Conservation (phyloP, 1,140 invertebrate genomes). For the Hylyphantes graminicola region DNA sequence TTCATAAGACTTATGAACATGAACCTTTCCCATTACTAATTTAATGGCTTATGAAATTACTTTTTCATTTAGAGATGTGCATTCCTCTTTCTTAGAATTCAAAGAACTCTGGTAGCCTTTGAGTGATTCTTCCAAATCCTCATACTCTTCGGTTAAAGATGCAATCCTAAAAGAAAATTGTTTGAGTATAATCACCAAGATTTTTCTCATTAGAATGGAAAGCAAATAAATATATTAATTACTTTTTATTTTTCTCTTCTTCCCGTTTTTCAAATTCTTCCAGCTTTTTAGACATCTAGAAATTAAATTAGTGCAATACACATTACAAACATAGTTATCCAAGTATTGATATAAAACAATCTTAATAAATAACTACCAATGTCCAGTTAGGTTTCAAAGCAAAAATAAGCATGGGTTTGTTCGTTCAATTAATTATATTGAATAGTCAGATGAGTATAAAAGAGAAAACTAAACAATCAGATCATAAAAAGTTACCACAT, state of each 20-base stretch:
- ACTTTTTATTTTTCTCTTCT: constrained; percentile 28
- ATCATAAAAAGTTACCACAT: too few relatives aligned
- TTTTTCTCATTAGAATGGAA: background rate
- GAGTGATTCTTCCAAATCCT: constrained; percentile 5
- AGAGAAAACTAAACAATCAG: too few relatives aligned
- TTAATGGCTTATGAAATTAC: background rate
- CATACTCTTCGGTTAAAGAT: background rate
- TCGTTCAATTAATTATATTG: too few relatives aligned
- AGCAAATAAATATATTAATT: background rate
- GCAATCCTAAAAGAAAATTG: background rate
- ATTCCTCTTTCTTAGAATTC: constrained; percentile 24
- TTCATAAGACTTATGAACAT: too few relatives aligned
- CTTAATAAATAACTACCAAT: too few relatives aligned
- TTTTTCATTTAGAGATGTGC: constrained; percentile 22
- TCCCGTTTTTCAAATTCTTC: constrained; percentile 7
- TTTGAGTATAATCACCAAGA: background rate
- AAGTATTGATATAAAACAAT: background rate
- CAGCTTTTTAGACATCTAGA: constrained; percentile 17
- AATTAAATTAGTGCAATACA: background rate
- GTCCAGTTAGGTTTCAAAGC: too few relatives aligned
- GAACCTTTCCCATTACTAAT: too few relatives aligned
- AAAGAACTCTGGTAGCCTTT: constrained; percentile 13
- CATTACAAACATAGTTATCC: background rate
- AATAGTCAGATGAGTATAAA: too few relatives aligned
- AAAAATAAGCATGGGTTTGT: too few relatives aligned